Evolutionary conservation across 2,113 vertebrate species (phyloP), one percentile per base, ranked within the genome.

Genomic region (Merops nubicus): DNA sequence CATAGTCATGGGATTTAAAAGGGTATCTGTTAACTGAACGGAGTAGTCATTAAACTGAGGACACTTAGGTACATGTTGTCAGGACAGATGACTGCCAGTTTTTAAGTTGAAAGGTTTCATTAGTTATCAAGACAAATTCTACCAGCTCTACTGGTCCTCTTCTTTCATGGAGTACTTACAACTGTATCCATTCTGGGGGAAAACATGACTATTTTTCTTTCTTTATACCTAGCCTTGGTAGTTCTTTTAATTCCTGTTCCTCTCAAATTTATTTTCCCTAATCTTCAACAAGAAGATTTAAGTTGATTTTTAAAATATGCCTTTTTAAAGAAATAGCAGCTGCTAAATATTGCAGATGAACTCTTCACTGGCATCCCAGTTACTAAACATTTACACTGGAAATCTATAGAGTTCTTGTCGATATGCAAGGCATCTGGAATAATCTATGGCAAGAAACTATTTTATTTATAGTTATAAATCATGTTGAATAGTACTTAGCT

Each of bases 151-250:
- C 53, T 12, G 12, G 29, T 62, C 19, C 16, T 81, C 17, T n/a
- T 91, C 76, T 72, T 88, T 11, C 88, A 22, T 47, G 16, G 31
- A 43, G 15, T 65, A 13, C 42, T 67, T 89, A 88, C 28, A 88
- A 1, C 26, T 4, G 31, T 0, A 1, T 88, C 70, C 3, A 3
- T 68, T 91, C 48, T 8, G 2, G 12, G 19, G 15, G 10, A 8
- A 73, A 76, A 28, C 1, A 0, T 43, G 50, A 88, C 57, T 65
- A 0, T 36, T 81, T 94, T 78, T 91, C 64, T 92, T 89, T 51
- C 42, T 69, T 88, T 79, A 6, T 68, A 8, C 34, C 85, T 85
- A 68, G 4, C 18, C 21, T 40, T 79, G 31, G 19, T 64, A 79
- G 7, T 60, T 85, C 14, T 72, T 43, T 75, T 77, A 15, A 21